Conservation (phyloP, 2,113 vertebrate genomes). For the Pycnonotus jocosus region DNA sequence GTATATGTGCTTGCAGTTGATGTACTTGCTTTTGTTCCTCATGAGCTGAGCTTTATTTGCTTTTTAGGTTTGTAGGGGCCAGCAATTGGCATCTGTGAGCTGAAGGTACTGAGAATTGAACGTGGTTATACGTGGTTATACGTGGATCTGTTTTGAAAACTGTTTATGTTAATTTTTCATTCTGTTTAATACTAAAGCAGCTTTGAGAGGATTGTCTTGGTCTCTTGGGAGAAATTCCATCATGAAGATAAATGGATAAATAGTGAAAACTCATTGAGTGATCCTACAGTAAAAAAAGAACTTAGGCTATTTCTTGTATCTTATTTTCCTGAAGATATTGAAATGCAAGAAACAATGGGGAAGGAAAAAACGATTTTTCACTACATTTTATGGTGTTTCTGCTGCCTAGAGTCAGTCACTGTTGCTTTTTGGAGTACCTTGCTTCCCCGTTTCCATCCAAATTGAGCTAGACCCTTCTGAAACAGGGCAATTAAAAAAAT, state of each 20-base stretch:
- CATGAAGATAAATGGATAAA: constrained; percentile 7
- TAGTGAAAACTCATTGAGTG: neutral
- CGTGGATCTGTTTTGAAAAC: neutral
- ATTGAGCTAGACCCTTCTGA: neutral
- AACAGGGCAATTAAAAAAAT: neutral
- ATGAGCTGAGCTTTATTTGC: neutral
- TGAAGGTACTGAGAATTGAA: neutral
- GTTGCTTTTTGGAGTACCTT: neutral
- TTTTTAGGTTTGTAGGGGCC: neutral
- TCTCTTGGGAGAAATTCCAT: neutral
- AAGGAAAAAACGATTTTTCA: neutral
- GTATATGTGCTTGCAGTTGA: neutral
- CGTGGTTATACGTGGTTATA: neutral
- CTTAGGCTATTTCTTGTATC: neutral
- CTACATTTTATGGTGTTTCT: neutral
- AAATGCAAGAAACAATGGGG: neutral
- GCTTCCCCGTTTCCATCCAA: neutral
- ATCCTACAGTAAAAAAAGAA: neutral
- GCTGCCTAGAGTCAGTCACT: neutral
- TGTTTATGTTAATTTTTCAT: constrained; percentile 3
- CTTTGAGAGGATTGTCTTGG: neutral
- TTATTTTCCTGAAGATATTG: neutral
- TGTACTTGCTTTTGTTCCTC: neutral
- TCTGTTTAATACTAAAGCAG: neutral
- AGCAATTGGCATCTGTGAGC: neutral